These are phyloP conservation scores for Nothura maculosa DNA, from an alignment of 2,797 vertebrate species.

Conservation along the genomic window DNA sequence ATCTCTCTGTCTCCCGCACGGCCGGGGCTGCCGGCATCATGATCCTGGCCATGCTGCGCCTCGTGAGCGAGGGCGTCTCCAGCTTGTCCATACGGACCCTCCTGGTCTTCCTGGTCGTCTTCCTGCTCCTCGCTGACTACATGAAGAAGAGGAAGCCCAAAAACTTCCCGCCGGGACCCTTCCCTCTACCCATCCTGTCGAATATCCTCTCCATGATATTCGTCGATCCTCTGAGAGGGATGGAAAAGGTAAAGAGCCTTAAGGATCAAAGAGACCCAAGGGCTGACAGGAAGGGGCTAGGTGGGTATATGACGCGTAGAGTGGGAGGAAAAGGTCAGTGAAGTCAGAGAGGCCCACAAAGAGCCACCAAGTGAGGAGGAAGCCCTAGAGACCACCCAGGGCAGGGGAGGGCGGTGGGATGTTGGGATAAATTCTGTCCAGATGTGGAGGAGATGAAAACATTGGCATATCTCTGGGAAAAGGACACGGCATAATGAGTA, in stretches of 20 bases:
- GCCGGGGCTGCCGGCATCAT: not conserved
- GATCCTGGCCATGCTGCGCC: not conserved
- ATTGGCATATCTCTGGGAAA: not conserved
- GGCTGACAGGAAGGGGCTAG: too few species aligned
- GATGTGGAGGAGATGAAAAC: accelerated
- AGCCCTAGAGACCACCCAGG: too few species aligned
- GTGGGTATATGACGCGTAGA: too few species aligned
- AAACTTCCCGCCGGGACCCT: slow-evolving; percentile 83
- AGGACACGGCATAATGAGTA: accelerated
- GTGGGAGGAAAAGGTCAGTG: too few species aligned
- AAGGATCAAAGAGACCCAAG: too few species aligned
- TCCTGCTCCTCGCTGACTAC: slow-evolving; percentile 75
- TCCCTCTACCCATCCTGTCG: slow-evolving; percentile 81
- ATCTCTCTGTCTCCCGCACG: not conserved
- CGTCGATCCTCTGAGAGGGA: too few species aligned
- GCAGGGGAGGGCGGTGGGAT: not conserved
- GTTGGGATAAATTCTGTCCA: not conserved
- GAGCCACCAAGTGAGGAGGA: not conserved
- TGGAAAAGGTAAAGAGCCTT: too few species aligned
- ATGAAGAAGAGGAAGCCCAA: slow-evolving; percentile 73
- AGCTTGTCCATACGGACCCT: slow-evolving; percentile 65
- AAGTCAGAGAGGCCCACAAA: too few species aligned
- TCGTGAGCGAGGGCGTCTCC: slow-evolving; percentile 67
- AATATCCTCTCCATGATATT: too few species aligned
- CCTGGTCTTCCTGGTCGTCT: slow-evolving; percentile 67